These are phyloP conservation scores for Tortrix viridana DNA, from an alignment of 2,888 invertebrate species.

Conservation along the genomic window DNA sequence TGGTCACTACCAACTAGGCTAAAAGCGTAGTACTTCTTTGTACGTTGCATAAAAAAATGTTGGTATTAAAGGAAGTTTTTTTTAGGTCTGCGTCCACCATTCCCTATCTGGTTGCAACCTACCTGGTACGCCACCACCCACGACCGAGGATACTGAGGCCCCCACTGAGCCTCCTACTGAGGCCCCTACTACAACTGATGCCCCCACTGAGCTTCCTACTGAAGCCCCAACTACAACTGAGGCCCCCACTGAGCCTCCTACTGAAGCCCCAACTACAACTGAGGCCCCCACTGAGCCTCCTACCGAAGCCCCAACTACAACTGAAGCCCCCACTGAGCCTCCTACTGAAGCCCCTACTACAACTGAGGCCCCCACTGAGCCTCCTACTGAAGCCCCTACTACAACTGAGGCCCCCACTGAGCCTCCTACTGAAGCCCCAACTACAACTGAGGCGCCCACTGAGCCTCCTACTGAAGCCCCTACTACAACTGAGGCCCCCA, in stretches of 20 bases:
- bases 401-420: conserved; percentile 22
- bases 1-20: too few relatives aligned
- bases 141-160: conserved; percentile 10
- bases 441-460: conserved; percentile 23
- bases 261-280: conserved; percentile 5
- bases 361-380: conserved; percentile 29
- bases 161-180: conserved; percentile 28
- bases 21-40: too few relatives aligned
- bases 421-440: conserved; percentile 17
- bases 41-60: too few relatives aligned
- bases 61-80: neutral
- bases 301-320: conserved; percentile 30
- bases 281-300: conserved; percentile 19
- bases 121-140: conserved; percentile 42
- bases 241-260: conserved; percentile 20
- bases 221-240: conserved; percentile 26
- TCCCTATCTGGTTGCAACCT: conserved; percentile 50
- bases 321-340: conserved; percentile 20
- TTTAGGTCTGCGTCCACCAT: conserved; percentile 59
- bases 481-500: conserved; percentile 15
- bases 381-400: conserved; percentile 12
- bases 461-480: conserved; percentile 15
- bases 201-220: conserved; percentile 30
- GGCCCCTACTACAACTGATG: conserved; percentile 17
- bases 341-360: conserved; percentile 23